These are phyloP conservation scores for Melanotaenia maccullochi DNA, from an alignment of 2,797 vertebrate genomes.

Conservation along the genomic window DNA sequence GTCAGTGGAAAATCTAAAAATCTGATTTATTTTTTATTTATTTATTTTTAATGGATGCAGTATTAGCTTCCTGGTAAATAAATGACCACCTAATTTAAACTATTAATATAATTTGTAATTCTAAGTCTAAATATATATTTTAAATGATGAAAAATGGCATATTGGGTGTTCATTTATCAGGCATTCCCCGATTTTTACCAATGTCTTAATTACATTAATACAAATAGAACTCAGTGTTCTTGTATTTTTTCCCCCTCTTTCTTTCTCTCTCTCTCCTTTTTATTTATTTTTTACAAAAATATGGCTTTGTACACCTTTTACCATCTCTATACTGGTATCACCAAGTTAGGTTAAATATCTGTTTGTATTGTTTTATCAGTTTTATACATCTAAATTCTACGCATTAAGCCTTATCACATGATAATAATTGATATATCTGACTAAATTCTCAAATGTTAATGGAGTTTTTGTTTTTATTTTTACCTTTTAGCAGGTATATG, in stretches of 20 bases:
- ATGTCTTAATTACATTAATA: not conserved
- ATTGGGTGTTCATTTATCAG: not conserved
- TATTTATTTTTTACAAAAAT: not conserved
- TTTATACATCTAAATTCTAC: not conserved
- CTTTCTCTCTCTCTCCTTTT: no score
- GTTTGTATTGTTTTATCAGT: not conserved
- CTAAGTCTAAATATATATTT: not conserved
- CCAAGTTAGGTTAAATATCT: not conserved
- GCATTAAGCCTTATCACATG: not conserved
- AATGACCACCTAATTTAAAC: not conserved
- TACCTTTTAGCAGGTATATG: constrained; percentile 86
- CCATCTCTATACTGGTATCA: not conserved
- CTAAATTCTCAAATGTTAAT: not conserved
- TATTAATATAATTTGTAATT: not conserved
- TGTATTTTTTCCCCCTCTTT: not conserved
- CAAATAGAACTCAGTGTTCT: not conserved
- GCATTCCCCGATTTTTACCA: not conserved
- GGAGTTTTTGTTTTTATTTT: not conserved
- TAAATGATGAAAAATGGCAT: not conserved
- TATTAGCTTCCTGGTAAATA: not conserved
- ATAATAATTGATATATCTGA: not conserved
- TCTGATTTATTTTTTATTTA: not conserved
- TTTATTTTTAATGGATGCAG: not conserved
- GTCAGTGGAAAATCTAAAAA: constrained; percentile 7
- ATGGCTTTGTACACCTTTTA: not conserved